A percentile compares a stretch with the other conserved stretches of the same genome.
phyloP scores from a whole-genome alignment of 2,113 vertebrate species.

The Notothenia rossii region DNA sequence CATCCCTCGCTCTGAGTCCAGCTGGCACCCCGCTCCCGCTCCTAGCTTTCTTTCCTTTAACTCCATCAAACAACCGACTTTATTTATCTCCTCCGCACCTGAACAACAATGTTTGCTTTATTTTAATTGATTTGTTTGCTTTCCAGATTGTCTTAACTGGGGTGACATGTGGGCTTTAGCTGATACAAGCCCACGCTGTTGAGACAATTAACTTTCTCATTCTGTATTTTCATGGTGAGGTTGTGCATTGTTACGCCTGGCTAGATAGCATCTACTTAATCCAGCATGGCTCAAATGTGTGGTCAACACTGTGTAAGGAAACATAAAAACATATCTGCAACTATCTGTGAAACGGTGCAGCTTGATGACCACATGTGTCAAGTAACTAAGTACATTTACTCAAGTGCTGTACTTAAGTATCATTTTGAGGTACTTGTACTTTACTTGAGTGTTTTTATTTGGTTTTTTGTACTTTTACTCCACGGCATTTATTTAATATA shows the following conservation, averaged over 20 bases:
- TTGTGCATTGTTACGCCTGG: conserved; percentile 50
- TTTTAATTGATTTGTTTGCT: conserved; percentile 66
- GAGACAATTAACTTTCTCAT: conserved; percentile 57
- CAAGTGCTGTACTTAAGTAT: too few species aligned
- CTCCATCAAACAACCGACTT: conserved; percentile 34
- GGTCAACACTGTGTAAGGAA: conserved; percentile 36
- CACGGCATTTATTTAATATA: too few species aligned
- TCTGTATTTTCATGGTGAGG: conserved; percentile 62
- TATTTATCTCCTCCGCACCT: conserved; percentile 46
- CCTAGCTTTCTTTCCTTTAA: conserved; percentile 41
- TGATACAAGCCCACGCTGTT: conserved; percentile 34
- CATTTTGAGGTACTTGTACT: too few species aligned
- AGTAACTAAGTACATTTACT: too few species aligned
- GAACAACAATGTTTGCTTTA: conserved; percentile 31
- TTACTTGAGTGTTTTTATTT: too few species aligned
- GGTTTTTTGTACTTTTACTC: too few species aligned
- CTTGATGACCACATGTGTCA: not conserved
- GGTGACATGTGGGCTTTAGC: conserved; percentile 59
- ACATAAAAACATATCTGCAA: conserved; percentile 25
- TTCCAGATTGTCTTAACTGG: conserved; percentile 44
- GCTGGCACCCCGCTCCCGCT: conserved; percentile 52
- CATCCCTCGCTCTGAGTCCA: conserved; percentile 59
- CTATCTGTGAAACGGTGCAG: conserved; percentile 35
- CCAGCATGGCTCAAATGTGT: conserved; percentile 37
- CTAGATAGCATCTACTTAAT: conserved; percentile 50